These are phyloP conservation scores for Aphodius sticticus DNA, from an alignment of 2,888 invertebrate genomes.

Conservation along the genomic window DNA sequence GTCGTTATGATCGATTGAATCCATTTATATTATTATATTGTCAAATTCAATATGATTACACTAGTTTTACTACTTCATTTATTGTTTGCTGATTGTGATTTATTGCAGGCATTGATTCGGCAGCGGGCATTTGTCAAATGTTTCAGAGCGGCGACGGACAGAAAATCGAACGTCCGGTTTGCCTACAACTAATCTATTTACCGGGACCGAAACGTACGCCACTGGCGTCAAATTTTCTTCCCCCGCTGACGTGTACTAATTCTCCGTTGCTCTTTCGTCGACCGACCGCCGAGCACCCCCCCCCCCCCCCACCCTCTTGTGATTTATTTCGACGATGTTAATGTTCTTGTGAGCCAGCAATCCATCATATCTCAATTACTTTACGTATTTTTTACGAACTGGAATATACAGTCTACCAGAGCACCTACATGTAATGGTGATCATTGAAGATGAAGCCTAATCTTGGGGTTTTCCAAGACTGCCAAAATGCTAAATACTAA, in stretches of 20 bases:
- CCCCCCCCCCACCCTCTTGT: neutral
- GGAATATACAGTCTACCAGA: neutral
- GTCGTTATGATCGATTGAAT: neutral
- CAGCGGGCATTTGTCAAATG: slow-evolving; percentile 23
- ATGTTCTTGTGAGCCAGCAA: neutral
- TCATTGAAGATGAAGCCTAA: no score
- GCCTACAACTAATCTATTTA: slow-evolving; percentile 4
- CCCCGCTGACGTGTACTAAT: neutral
- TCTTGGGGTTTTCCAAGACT: no score
- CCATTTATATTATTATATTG: slow-evolving; percentile 4
- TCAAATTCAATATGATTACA: neutral
- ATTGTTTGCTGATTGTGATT: slow-evolving; percentile 4
- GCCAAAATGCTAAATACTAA: no score
- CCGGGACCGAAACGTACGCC: slow-evolving; percentile 4
- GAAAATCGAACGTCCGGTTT: slow-evolving; percentile 19
- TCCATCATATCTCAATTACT: neutral
- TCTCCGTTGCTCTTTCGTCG: neutral
- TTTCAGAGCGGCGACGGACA: slow-evolving; percentile 16
- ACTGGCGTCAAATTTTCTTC: neutral
- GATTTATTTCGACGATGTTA: slow-evolving; percentile 4
- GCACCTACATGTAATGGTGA: neutral
- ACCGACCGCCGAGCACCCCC: neutral
- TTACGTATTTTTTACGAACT: neutral
- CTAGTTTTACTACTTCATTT: neutral
- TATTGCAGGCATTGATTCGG: neutral